These are phyloP conservation scores for Lepus oiostolus DNA, from an alignment of 2,797 vertebrate species.

Conservation along the genomic window DNA sequence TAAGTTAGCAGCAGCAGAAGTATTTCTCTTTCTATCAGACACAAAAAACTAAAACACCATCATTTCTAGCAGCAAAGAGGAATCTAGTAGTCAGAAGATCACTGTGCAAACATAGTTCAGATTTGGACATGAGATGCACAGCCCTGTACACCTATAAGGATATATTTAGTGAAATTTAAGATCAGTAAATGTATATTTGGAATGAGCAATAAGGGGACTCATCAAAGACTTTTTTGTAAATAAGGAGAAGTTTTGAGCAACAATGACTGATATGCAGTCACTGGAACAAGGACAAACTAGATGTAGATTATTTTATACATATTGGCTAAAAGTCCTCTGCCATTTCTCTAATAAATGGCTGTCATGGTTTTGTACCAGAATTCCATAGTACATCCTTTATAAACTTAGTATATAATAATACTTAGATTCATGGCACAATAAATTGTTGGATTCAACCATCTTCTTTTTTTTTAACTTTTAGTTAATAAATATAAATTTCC, in stretches of 20 bases:
- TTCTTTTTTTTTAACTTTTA: neutral
- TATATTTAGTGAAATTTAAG: neutral
- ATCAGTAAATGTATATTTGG: neutral
- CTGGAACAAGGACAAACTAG: neutral
- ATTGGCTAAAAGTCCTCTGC: neutral
- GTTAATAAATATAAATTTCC: too few relatives aligned
- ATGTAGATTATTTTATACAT: neutral
- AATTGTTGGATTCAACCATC: neutral
- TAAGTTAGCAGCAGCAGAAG: neutral
- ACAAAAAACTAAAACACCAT: neutral
- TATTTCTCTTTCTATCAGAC: slow-evolving; percentile 31
- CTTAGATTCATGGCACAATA: neutral
- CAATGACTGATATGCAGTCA: neutral
- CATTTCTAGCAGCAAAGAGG: neutral
- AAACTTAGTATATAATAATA: neutral
- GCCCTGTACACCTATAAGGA: neutral
- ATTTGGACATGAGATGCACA: neutral
- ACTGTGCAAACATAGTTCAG: neutral
- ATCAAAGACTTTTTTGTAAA: neutral
- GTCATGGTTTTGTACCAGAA: neutral
- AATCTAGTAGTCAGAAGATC: neutral
- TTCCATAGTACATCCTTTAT: neutral
- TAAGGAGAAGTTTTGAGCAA: neutral
- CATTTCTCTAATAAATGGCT: neutral
- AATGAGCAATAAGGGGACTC: neutral